Conservation (phyloP, 2,888 invertebrate species). For the Scaptomyza caliginosa region DNA sequence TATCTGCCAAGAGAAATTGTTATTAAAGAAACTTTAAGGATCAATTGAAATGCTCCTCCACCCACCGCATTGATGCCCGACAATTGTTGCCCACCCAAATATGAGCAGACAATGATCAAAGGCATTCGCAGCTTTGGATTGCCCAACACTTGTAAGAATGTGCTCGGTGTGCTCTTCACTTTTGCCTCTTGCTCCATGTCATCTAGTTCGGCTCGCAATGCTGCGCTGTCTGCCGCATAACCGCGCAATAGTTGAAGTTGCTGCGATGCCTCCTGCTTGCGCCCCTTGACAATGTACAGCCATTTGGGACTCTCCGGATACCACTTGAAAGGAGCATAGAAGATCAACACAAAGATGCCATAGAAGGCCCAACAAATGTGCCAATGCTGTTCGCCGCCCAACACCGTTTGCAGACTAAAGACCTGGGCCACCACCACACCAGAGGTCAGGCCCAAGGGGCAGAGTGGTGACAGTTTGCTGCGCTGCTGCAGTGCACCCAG, state of each 20-base stretch:
- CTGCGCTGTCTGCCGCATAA: conserved; percentile 75
- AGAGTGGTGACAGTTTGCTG: conserved; percentile 91
- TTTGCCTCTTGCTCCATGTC: conserved; percentile 86
- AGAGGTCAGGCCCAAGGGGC: conserved; percentile 86
- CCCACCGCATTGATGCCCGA: conserved; percentile 95
- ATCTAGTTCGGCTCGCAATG: conserved; percentile 87
- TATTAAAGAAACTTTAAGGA: neutral
- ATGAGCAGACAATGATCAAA: conserved; percentile 89
- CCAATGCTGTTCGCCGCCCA: conserved; percentile 88
- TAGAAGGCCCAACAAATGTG: conserved; percentile 90
- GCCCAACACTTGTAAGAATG: conserved; percentile 86
- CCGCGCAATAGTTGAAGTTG: conserved; percentile 88
- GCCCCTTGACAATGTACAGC: conserved; percentile 88
- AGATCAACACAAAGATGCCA: conserved; percentile 88
- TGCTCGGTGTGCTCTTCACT: conserved; percentile 84
- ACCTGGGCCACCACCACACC: conserved; percentile 84
- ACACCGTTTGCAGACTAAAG: conserved; percentile 77
- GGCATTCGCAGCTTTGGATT: conserved; percentile 88
- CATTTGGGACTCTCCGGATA: conserved; percentile 96
- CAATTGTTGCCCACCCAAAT: conserved; percentile 92
- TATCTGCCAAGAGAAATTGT: conserved; percentile 63
- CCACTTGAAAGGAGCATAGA: conserved; percentile 86
- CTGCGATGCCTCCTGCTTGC: conserved; percentile 87
- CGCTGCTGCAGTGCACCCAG: conserved; percentile 90
- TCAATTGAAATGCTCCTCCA: conserved; percentile 41